phyloP scores from a whole-genome alignment of 2,797 vertebrate species.

The Amazonetta brasiliensis region DNA sequence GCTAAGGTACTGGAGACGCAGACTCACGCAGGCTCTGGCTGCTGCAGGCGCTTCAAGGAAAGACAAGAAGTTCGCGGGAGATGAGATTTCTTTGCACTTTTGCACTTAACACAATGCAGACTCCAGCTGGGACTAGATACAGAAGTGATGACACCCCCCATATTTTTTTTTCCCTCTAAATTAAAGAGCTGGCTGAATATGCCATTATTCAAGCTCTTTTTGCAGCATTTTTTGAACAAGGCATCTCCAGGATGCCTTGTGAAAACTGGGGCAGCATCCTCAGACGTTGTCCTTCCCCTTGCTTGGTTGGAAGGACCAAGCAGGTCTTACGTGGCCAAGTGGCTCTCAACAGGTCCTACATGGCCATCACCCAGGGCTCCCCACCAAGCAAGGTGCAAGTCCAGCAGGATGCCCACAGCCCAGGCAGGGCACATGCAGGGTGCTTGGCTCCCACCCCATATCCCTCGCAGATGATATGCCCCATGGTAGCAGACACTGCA shows the following conservation, averaged over 20 bases:
- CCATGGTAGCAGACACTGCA: background rate
- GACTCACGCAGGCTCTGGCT: accelerated
- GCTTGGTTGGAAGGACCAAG: background rate
- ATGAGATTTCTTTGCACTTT: background rate
- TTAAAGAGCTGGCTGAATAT: background rate
- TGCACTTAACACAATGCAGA: background rate
- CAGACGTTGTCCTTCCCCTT: background rate
- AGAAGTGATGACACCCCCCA: no score
- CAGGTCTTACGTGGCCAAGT: background rate
- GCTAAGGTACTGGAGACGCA: background rate
- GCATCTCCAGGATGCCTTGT: background rate
- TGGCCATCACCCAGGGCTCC: background rate
- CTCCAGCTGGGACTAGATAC: no score
- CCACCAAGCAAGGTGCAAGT: background rate
- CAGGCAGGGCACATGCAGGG: no score
- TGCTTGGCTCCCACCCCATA: no score
- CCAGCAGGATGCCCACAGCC: background rate
- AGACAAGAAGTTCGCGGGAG: background rate
- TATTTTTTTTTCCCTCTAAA: no score
- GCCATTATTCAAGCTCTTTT: background rate
- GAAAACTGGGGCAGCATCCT: background rate
- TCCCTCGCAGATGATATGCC: accelerated
- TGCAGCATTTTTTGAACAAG: background rate
- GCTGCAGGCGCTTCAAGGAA: background rate
- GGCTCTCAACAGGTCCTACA: background rate